Evolutionary conservation across 2,113 vertebrate species (phyloP).

Genomic region (Turdus rufiventris): DNA sequence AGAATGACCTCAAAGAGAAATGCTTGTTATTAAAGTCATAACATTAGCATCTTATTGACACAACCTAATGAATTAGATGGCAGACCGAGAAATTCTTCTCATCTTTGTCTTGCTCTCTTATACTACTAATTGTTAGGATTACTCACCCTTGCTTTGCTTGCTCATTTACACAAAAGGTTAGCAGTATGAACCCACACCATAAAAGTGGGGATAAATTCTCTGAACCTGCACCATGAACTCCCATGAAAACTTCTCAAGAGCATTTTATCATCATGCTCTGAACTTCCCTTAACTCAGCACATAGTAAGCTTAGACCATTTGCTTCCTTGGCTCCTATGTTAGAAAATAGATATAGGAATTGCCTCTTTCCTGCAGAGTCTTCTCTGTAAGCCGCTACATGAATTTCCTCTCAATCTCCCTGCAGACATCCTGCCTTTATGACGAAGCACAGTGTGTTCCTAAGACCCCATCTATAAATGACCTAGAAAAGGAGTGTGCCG

Average conservation of each 20-base stretch:
- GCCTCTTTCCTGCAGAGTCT: neutral
- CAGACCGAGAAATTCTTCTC: neutral
- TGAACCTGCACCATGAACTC: neutral
- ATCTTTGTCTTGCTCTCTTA: neutral
- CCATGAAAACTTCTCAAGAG: neutral
- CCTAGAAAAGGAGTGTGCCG: neutral
- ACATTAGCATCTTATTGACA: neutral
- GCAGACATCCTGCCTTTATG: conserved; percentile 31
- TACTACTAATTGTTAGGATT: neutral
- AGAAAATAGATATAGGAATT: conserved; percentile 19
- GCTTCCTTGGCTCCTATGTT: neutral
- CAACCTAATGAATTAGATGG: neutral
- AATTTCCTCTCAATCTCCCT: neutral
- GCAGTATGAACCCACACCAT: neutral
- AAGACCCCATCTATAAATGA: neutral
- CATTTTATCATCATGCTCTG: neutral
- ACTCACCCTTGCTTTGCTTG: neutral
- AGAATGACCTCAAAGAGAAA: neutral
- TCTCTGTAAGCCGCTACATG: neutral
- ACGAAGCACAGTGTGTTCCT: neutral
- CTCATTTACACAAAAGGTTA: neutral
- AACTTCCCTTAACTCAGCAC: neutral
- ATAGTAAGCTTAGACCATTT: neutral
- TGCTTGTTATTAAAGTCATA: neutral
- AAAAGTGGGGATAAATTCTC: neutral